Evolutionary conservation across 2,113 vertebrate species (phyloP).

Genomic region (Neopipo cinnamomea): DNA sequence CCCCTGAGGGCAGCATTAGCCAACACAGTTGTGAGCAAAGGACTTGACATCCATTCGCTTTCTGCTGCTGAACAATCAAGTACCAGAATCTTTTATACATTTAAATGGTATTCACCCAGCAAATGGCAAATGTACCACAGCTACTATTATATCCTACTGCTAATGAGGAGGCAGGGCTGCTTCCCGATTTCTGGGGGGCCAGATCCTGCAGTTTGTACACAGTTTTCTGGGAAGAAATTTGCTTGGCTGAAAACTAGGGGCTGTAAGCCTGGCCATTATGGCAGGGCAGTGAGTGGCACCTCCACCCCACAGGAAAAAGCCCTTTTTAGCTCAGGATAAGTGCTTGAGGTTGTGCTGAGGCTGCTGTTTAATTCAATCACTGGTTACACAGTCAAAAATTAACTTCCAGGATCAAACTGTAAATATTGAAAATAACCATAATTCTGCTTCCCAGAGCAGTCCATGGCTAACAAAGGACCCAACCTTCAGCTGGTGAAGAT

Average conservation of each 20-base stretch:
- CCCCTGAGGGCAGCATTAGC: constrained; percentile 67
- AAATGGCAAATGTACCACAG: neutral
- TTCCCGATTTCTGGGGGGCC: neutral
- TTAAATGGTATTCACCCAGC: neutral
- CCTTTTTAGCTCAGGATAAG: neutral
- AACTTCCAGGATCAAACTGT: neutral
- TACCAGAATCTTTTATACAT: neutral
- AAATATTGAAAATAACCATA: constrained; percentile 48
- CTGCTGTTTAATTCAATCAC: neutral
- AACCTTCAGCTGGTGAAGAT: neutral
- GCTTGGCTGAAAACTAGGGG: neutral
- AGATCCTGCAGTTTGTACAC: neutral
- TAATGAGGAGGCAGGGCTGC: neutral
- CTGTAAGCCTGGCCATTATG: neutral
- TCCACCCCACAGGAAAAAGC: neutral
- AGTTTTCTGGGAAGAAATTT: neutral
- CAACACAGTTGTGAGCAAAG: constrained; percentile 44
- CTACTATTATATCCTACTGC: neutral
- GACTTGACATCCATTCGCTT: constrained; percentile 4
- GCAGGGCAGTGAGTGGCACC: neutral
- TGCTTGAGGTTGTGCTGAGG: neutral
- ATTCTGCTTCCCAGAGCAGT: neutral
- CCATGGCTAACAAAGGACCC: neutral
- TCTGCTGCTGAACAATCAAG: neutral
- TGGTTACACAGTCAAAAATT: neutral